Evolutionary conservation across 2,113 vertebrate genomes (phyloP).

Genomic region (Lycocorax pyrrhopterus): DNA sequence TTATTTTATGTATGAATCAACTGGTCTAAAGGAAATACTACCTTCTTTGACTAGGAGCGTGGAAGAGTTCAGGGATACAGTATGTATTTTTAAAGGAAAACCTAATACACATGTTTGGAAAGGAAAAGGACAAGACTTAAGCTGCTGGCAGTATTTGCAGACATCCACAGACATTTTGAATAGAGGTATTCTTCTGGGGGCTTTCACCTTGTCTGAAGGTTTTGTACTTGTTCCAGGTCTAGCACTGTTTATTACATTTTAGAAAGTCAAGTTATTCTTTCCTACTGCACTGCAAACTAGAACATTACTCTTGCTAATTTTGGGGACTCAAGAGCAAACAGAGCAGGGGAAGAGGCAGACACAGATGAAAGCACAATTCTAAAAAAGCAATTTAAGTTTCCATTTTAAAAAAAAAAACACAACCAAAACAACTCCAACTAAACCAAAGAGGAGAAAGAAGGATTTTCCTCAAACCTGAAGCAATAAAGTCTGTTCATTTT

Average conservation of each 20-base stretch:
- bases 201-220: constrained; percentile 59
- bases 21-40: constrained; percentile 45
- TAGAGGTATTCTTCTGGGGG: constrained; percentile 60
- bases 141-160: constrained; percentile 56
- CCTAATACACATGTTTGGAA: constrained; percentile 47
- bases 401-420: not conserved
- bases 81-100: constrained; percentile 50
- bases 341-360: not conserved
- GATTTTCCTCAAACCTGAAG: not conserved
- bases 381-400: constrained; percentile 2
- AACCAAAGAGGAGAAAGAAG: not conserved
- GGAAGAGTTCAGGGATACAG: constrained; percentile 30
- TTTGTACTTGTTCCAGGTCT: constrained; percentile 54
- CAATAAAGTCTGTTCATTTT: not conserved
- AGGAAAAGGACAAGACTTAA: constrained; percentile 41
- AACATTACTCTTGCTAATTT: constrained; percentile 36
- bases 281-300: constrained; percentile 42
- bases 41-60: constrained; percentile 1
- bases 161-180: constrained; percentile 57
- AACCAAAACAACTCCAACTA: not conserved
- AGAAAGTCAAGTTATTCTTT: constrained; percentile 57
- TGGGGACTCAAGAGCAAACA: constrained; percentile 44
- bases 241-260: constrained; percentile 50
- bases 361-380: constrained; percentile 19
- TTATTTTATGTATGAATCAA: constrained; percentile 44